A percentile compares a stretch with the other conserved stretches of the same genome.
These are phyloP conservation scores for Brotula barbata DNA, from an alignment of 2,797 vertebrate genomes.

Conservation along the genomic window DNA sequence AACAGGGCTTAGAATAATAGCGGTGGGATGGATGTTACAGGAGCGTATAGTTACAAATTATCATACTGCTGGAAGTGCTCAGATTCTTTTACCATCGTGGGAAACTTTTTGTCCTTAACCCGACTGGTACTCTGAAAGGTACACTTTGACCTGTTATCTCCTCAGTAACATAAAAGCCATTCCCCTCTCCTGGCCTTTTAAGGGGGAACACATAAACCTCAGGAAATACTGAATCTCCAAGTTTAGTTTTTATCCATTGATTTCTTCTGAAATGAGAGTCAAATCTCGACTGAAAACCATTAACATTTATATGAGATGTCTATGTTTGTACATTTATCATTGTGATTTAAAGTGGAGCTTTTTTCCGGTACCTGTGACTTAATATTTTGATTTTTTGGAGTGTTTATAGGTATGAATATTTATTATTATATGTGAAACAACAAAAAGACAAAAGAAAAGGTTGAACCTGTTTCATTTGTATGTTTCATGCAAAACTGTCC, in stretches of 20 bases:
- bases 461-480: conserved; percentile 78
- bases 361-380: conserved; percentile 96
- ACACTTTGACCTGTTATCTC: conserved; percentile 81
- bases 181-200: conserved; percentile 80
- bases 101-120: conserved; percentile 65
- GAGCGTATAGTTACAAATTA: conserved; percentile 49
- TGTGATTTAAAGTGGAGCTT: conserved; percentile 93
- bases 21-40: conserved; percentile 7
- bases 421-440: conserved; percentile 92
- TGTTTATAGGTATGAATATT: conserved; percentile 88
- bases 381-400: conserved; percentile 94
- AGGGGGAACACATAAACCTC: conserved; percentile 84
- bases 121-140: conserved; percentile 66
- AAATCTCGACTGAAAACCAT: conserved; percentile 87
- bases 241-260: conserved; percentile 75
- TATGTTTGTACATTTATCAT: conserved; percentile 91
- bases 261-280: conserved; percentile 77
- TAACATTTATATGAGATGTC: conserved; percentile 87
- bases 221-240: conserved; percentile 84
- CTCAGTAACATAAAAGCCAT: conserved; percentile 83
- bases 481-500: conserved; percentile 88
- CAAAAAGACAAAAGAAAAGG: conserved; percentile 84
- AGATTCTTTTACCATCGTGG: conserved; percentile 58
- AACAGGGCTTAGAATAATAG: conserved; percentile 60
- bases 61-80: conserved; percentile 66